Conservation (phyloP, 1,140 invertebrate species). For the Drosophila repleta region DNA sequence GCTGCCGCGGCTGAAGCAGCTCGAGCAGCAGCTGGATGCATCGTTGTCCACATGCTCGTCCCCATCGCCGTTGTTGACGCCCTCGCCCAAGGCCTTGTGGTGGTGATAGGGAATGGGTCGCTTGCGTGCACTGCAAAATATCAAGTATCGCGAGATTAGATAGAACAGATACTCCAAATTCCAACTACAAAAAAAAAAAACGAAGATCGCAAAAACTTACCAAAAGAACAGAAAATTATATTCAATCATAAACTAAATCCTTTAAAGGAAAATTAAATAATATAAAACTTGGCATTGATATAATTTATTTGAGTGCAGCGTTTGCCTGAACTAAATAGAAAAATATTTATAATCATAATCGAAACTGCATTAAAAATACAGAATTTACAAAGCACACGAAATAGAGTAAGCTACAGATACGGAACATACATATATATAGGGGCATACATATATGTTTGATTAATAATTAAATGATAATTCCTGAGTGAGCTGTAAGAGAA, state of each 20-base stretch:
- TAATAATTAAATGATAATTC: slow-evolving; percentile 48
- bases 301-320: slow-evolving; percentile 60
- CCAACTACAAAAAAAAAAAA: background rate
- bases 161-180: background rate
- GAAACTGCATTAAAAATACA: background rate
- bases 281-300: slow-evolving; percentile 41
- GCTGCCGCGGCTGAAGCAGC: slow-evolving; percentile 85
- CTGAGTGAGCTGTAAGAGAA: slow-evolving; percentile 69
- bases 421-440: slow-evolving; percentile 31
- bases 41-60: slow-evolving; percentile 84
- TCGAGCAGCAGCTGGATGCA: slow-evolving; percentile 88
- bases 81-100: slow-evolving; percentile 88
- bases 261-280: slow-evolving; percentile 19
- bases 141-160: background rate
- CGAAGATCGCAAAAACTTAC: slow-evolving; percentile 37
- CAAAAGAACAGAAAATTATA: slow-evolving; percentile 63
- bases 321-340: slow-evolving; percentile 37
- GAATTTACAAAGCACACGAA: background rate
- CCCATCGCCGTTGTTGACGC: slow-evolving; percentile 28
- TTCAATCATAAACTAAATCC: slow-evolving; percentile 57
- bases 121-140: slow-evolving; percentile 91
- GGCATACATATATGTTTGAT: background rate
- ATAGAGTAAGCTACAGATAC: slow-evolving; percentile 24
- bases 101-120: slow-evolving; percentile 95
- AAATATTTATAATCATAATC: slow-evolving; percentile 25